Base-by-base conservation (phyloP, 2,797 vertebrate genomes). In the Chromobotia macracanthus region DNA sequence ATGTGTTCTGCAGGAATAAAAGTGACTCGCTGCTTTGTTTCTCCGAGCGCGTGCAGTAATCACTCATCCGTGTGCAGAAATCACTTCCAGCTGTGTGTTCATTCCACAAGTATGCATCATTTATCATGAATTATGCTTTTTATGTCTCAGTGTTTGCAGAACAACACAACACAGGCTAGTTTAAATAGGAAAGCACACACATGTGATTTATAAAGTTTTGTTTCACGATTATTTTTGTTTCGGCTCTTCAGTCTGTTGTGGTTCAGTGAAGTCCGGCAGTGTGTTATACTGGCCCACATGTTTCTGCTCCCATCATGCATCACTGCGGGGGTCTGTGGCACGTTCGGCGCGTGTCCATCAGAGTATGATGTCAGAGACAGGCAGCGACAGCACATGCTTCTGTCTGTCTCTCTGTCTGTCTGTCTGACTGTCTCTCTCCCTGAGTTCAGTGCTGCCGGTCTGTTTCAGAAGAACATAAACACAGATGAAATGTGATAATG, bases 321-420 rank as follows among this genome's bases (percentile, higher is more conserved):
- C 56, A 25, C 21, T 58, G 21, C 56, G 21, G 23, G 12, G 15
- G 21, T 9, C 21, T 12, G 21, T 2, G 11, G 48, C n/a, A 5
- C n/a, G 51, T 55, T 19, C 16, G 6, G 1, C 18, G 19, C 11
- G 55, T 56, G 55, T 58, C 48, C 21, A 58, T 23, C 5, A 28
- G 58, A 61, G 13, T 25, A 61, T 61, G 58, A 61, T 61, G 58
- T 61, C 58, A 61, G 58, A 18, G 58, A 18, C 58, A 61, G 58
- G 25, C 58, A 61, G 58, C 4, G 58, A 61, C 58, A 31, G 58
- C 23, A 18, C 58, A 18, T 13, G 15, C 58, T 61, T 60, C 12
- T 61, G 13, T 61, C 13, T 16, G 2, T 61, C 15, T 58, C 0
- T 58, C 55, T 56, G 19, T 19, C 19, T 23, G 1, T 16, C 38